phyloP scores from a whole-genome alignment of 2,113 vertebrate species.

The Leucopsar rothschildi region DNA sequence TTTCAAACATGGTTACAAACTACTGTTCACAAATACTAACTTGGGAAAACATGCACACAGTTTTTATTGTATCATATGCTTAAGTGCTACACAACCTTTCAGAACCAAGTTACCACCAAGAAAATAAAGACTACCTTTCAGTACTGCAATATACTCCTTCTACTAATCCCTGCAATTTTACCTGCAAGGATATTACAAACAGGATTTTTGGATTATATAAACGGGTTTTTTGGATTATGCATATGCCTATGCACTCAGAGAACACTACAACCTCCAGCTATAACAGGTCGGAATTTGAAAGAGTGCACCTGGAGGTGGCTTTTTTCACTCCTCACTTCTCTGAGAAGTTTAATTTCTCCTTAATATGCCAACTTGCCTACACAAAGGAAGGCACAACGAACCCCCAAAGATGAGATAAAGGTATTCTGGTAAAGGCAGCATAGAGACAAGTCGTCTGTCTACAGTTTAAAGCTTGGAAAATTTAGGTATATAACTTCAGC shows the following conservation, averaged over 20 bases:
- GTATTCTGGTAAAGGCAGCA: background rate
- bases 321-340: background rate
- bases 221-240: background rate
- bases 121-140: background rate
- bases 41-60: background rate
- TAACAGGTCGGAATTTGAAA: background rate
- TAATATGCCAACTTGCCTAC: background rate
- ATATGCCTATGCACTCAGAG: background rate
- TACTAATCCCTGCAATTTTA: background rate
- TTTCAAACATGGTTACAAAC: background rate
- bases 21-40: background rate
- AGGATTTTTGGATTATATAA: background rate
- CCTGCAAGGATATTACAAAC: background rate
- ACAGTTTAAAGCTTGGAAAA: background rate
- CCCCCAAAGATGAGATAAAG: background rate
- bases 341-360: background rate
- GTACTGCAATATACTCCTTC: background rate
- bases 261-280: background rate
- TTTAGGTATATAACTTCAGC: background rate
- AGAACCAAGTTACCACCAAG: background rate
- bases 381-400: background rate
- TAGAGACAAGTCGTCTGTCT: background rate
- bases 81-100: background rate
- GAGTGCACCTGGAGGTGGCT: background rate
- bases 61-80: background rate